Percentiles rank a stretch among this genome's conserved stretches.
phyloP scores from a whole-genome alignment of 2,888 invertebrate genomes.

The Microctonus hyperodae region DNA sequence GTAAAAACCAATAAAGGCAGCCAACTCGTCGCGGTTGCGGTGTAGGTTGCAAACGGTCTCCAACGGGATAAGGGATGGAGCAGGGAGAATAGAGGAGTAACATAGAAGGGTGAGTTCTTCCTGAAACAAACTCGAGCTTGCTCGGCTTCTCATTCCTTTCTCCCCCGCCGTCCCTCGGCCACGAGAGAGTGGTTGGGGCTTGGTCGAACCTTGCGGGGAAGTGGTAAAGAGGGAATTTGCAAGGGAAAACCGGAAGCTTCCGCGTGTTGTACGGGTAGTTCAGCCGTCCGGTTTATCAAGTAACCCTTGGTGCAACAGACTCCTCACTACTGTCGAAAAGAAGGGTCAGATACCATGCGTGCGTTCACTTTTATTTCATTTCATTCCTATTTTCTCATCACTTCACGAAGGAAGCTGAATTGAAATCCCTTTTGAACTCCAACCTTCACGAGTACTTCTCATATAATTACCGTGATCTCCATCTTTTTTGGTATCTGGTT shows the following conservation, averaged over 20 bases:
- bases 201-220: conserved; percentile 50
- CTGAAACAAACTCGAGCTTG: conserved; percentile 56
- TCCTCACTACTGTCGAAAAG: conserved; percentile 6
- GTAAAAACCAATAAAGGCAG: conserved; percentile 61
- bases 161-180: conserved; percentile 30
- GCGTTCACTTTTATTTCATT: conserved; percentile 10
- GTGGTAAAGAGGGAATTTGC: conserved; percentile 60
- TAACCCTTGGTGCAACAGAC: conserved; percentile 8
- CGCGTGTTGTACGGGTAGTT: conserved; percentile 28
- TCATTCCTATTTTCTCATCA: conserved; percentile 4
- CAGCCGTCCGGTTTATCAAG: conserved; percentile 23
- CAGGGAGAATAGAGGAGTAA: conserved; percentile 18
- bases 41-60: conserved; percentile 44
- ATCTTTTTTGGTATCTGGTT: background rate
- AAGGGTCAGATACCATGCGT: conserved; percentile 17
- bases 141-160: background rate
- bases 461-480: conserved; percentile 1
- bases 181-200: conserved; percentile 47
- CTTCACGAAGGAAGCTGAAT: conserved; percentile 15
- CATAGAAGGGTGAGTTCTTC: conserved; percentile 50
- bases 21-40: conserved; percentile 47
- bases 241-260: conserved; percentile 55
- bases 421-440: background rate
- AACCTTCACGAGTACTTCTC: conserved; percentile 5
- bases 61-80: conserved; percentile 26